Evolutionary conservation across 1,140 invertebrate genomes (phyloP).

Genomic region (Teleogryllus occipitalis): DNA sequence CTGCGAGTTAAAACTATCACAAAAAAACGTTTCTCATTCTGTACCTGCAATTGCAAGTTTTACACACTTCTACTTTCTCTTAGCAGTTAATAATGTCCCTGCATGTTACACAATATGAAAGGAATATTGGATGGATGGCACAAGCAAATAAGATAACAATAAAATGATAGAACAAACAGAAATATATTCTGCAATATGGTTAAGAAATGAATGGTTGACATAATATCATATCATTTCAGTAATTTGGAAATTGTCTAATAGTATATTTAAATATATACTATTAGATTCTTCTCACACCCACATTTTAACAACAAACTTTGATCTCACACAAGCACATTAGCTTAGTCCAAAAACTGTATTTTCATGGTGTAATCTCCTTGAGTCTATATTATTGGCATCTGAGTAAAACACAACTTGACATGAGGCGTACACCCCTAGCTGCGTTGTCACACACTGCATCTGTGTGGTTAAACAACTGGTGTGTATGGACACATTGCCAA

Average conservation of each 20-base stretch:
- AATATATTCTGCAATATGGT: not conserved
- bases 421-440: not conserved
- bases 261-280: not conserved
- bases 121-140: too few species aligned
- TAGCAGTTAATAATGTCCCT: too few species aligned
- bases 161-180: constrained; percentile 1
- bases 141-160: not conserved
- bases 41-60: too few species aligned
- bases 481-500: not conserved
- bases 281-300: not conserved
- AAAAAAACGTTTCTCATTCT: too few species aligned
- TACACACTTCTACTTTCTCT: too few species aligned
- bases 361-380: not conserved
- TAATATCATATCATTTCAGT: not conserved
- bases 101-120: too few species aligned
- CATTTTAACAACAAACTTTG: not conserved
- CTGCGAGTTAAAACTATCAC: too few species aligned
- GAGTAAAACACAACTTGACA: not conserved
- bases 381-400: not conserved
- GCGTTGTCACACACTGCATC: not conserved
- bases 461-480: not conserved
- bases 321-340: not conserved
- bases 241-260: not conserved
- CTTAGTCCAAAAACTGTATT: not conserved
- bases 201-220: constrained; percentile 1